These are phyloP conservation scores for Carposina sasakii DNA, from an alignment of 1,140 invertebrate species.

Conservation along the genomic window DNA sequence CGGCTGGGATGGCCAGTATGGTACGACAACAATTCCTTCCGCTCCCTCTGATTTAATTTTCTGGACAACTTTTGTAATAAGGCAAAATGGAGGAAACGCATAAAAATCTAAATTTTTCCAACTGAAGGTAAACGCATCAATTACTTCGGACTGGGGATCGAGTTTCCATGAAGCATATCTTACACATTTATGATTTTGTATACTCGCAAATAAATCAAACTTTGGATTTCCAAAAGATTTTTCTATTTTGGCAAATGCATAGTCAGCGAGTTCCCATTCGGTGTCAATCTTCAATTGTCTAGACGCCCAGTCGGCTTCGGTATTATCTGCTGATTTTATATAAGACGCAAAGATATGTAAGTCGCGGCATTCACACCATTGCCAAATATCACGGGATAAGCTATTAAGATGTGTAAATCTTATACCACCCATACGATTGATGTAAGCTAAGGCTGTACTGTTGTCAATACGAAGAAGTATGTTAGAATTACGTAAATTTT, in stretches of 20 bases:
- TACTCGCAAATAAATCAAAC: slow-evolving; percentile 7
- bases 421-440: slow-evolving; percentile 9
- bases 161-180: slow-evolving; percentile 6
- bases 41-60: slow-evolving; percentile 22
- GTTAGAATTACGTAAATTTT: slow-evolving; percentile 14
- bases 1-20: slow-evolving; percentile 17
- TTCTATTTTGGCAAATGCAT: neutral
- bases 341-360: slow-evolving; percentile 24
- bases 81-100: slow-evolving; percentile 17
- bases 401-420: slow-evolving; percentile 7
- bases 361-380: slow-evolving; percentile 22
- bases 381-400: slow-evolving; percentile 14
- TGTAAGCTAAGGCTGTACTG: slow-evolving; percentile 15
- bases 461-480: slow-evolving; percentile 31
- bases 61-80: slow-evolving; percentile 22
- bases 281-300: slow-evolving; percentile 23
- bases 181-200: slow-evolving; percentile 2
- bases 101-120: slow-evolving; percentile 3
- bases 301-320: slow-evolving; percentile 19
- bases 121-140: slow-evolving; percentile 8
- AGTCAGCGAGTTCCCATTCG: slow-evolving; percentile 16
- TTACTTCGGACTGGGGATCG: slow-evolving; percentile 3
- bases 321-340: slow-evolving; percentile 23
- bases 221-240: neutral
- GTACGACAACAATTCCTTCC: neutral